Evolutionary conservation across 2,797 vertebrate species (phyloP), one percentile per base, ranked within the genome.

Genomic region (Epinephelus awoara): DNA sequence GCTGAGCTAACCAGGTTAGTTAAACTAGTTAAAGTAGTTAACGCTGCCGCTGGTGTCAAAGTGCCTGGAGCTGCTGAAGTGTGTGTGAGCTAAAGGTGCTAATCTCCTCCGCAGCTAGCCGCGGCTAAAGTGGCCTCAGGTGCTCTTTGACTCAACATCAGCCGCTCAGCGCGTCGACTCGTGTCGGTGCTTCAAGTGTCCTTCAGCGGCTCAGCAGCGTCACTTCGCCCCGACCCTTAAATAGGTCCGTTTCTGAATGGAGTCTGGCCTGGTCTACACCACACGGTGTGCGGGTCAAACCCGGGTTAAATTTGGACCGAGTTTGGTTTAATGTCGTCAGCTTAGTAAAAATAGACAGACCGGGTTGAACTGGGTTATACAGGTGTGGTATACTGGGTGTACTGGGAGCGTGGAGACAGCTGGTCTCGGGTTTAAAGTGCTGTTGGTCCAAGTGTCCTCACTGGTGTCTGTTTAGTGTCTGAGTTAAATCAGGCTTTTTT

Each of bases 71-170:
- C 23, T 23, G 23, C 23, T 6, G 27, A 6, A 29, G 27, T 6
- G 27, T 29, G 27, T 29, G 27, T 29, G 46, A 85, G 77, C 79
- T 86, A 82, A 82, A 69, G 51, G 23, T 55, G 79, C 78, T 85
- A 85, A 82, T 61, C 51, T 19, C 18, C 27, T 6, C 9, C 66
- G 21, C 5, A 21, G 77, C 59, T 82, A 77, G 63, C 65, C 7
- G 9, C 51, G 57, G 40, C 46, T 66, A 14, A 44, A n/a, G 2
- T 1, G 11, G 17, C 11, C 42, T 17, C 7, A 62, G 29, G 34
- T 44, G 8, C 18, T 19, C 25, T 29, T 34, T 40, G 34, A 34
- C 34, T 34, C 34, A 8, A 34, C 6, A 8, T 34, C 34, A 34
- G 34, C 34, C 6, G 7, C 1, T 34, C 34, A 34, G 34, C 34